phyloP scores from a whole-genome alignment of 2,888 invertebrate species.

The Mactromeris polynyma region DNA sequence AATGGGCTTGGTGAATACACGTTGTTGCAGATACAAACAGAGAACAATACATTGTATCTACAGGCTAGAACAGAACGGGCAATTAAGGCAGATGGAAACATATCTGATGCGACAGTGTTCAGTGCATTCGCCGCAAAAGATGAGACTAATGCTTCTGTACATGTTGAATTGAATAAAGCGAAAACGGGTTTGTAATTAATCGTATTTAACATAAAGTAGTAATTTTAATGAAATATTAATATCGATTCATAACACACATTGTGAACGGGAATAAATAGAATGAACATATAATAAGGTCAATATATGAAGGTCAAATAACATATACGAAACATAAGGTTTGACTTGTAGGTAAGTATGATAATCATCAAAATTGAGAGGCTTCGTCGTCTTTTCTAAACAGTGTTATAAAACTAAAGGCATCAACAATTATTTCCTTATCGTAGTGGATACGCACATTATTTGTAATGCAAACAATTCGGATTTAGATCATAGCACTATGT shows the following conservation, averaged over 20 bases:
- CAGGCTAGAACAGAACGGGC: slow-evolving; percentile 49
- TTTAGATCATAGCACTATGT: too few relatives aligned
- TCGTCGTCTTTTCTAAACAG: too few relatives aligned
- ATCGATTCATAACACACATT: background rate
- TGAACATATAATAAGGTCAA: too few relatives aligned
- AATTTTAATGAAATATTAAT: background rate
- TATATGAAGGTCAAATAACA: too few relatives aligned
- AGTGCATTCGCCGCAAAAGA: slow-evolving; percentile 48
- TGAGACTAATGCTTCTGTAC: slow-evolving; percentile 32
- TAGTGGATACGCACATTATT: too few relatives aligned
- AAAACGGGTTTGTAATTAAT: background rate
- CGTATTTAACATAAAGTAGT: background rate
- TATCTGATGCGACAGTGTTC: slow-evolving; percentile 48
- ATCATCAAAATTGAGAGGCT: too few relatives aligned
- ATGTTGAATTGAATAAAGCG: slow-evolving; percentile 41
- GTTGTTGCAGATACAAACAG: slow-evolving; percentile 22
- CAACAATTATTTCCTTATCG: too few relatives aligned
- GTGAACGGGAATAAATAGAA: background rate
- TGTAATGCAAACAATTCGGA: too few relatives aligned
- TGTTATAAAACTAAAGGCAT: too few relatives aligned
- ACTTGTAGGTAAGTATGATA: too few relatives aligned
- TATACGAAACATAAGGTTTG: too few relatives aligned
- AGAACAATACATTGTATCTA: slow-evolving; percentile 3
- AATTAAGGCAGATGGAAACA: slow-evolving; percentile 17
- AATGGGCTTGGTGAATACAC: slow-evolving; percentile 58